Conservation (phyloP, 35 echinoderm and acorn worm genomes). For the Amphiura filiformis region DNA sequence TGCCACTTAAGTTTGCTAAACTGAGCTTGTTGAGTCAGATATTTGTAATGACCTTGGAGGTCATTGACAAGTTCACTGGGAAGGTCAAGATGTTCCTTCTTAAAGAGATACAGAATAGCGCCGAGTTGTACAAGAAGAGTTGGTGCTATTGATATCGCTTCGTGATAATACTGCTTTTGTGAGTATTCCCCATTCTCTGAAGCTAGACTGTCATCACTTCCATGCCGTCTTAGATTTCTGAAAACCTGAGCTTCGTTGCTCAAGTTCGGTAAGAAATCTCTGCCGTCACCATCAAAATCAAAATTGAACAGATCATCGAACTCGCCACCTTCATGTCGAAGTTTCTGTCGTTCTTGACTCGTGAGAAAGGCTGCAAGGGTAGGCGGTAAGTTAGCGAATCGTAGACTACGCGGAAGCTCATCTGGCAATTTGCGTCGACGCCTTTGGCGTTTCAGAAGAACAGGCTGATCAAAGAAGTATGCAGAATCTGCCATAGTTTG, state of each 20-base stretch:
- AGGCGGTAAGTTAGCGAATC: slow-evolving; percentile 93
- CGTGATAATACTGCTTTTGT: slow-evolving; percentile 83
- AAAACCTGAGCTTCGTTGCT: slow-evolving; percentile 53
- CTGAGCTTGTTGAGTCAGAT: slow-evolving; percentile 68
- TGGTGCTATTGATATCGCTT: slow-evolving; percentile 66
- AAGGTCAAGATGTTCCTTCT: slow-evolving; percentile 88
- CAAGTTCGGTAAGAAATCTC: not conserved
- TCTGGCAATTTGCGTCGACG: slow-evolving; percentile 51
- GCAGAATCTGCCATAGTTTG: not conserved
- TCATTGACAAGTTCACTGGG: slow-evolving; percentile 80
- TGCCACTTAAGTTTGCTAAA: slow-evolving; percentile 82
- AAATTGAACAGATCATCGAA: not conserved
- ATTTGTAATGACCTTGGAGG: slow-evolving; percentile 48
- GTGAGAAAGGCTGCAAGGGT: slow-evolving; percentile 83
- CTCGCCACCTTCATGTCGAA: slow-evolving; percentile 48
- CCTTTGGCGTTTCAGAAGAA: slow-evolving; percentile 60
- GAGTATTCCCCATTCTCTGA: slow-evolving; percentile 75
- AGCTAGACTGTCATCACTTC: slow-evolving; percentile 54
- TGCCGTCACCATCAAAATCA: not conserved
- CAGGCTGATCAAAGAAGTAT: slow-evolving; percentile 88
- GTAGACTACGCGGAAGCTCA: slow-evolving; percentile 77
- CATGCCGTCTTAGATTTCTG: not conserved
- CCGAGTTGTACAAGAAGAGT: slow-evolving; percentile 76
- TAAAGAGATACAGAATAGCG: slow-evolving; percentile 72
- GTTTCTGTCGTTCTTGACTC: slow-evolving; percentile 78